A percentile compares a stretch with the other conserved stretches of the same genome.
phyloP scores from a whole-genome alignment of 1,140 invertebrate species.

The Ceratina australensis region DNA sequence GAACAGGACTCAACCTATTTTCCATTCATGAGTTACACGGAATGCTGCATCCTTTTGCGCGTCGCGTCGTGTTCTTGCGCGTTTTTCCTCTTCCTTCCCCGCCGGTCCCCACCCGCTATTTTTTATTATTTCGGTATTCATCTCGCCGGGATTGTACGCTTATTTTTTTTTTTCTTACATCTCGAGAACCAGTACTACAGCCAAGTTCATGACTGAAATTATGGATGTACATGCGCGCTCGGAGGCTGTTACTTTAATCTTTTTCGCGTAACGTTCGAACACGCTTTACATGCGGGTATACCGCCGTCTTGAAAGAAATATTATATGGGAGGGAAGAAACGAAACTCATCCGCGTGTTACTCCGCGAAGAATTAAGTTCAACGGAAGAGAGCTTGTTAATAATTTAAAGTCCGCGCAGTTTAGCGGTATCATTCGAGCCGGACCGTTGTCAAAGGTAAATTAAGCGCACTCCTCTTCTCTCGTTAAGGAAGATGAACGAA shows the following conservation, averaged over 20 bases:
- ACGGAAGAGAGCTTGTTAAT: neutral
- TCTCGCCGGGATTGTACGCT: neutral
- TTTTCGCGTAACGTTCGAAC: neutral
- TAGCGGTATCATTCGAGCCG: neutral
- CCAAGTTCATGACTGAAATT: neutral
- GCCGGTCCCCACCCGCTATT: neutral
- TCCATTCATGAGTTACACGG: slow-evolving; percentile 1
- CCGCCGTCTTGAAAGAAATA: no score
- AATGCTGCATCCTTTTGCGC: neutral
- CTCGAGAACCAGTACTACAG: neutral
- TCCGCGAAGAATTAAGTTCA: no score
- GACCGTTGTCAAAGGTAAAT: neutral
- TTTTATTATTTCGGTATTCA: neutral
- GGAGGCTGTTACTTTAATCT: neutral
- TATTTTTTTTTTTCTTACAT: neutral
- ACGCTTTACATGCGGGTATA: no score
- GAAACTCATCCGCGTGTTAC: neutral
- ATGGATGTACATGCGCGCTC: neutral
- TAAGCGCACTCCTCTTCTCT: neutral
- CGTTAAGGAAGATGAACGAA: no score
- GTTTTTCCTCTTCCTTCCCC: neutral
- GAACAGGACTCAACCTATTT: neutral
- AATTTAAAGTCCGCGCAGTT: neutral
- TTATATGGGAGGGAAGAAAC: no score
- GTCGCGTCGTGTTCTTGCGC: neutral